Base-by-base conservation (phyloP, 2,797 vertebrate genomes). In the Acipenser transmontanus region DNA sequence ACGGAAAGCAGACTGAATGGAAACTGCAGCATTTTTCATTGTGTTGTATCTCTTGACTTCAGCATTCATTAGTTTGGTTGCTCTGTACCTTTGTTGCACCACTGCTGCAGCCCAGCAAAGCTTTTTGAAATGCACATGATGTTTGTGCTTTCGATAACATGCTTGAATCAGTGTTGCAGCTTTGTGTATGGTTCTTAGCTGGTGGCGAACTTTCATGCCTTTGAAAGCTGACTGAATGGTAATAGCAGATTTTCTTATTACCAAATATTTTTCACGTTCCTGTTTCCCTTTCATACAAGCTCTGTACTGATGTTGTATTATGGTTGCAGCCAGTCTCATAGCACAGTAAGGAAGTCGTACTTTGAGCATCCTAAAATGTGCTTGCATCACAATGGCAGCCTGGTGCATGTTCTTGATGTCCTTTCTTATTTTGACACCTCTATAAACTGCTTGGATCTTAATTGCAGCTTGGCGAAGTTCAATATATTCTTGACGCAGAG, bases 271-370 rank as follows among this genome's bases (percentile, higher is more conserved):
- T 47, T 69, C 70, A 11, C 3, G 77, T 13, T 87, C 82, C 13
- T 2, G 49, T 73, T 66, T 82, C 14, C 86, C 79, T 59, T 71
- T 68, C 67, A 59, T 57, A 62, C 77, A 74, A 1, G 89, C 88
- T 84, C 93, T 88, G 66, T 88, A 96, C 10, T 64, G 81, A 14
- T 81, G 78, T 74, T 98, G 94, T 77, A 98, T 81, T 20, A 87
- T 54, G 47, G 87, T 2, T 56, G 91, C 83, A 0, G 96, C 94
- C n/a, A 51, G 76, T 80, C 82, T 93, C 64, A 82, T 75, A 13
- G 84, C 80, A 4, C n/a, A 77, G 61, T 91, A 98, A 10, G 82
- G 76, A 66, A 67, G 7, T 0, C 64, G 85, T 7, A 72, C 72
- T 61, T 70, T 81, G 75, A 91, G 74, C 93, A 91, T 95, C 82